Base-by-base conservation (phyloP, 2,797 vertebrate species). In the Micrastur ruficollis region DNA sequence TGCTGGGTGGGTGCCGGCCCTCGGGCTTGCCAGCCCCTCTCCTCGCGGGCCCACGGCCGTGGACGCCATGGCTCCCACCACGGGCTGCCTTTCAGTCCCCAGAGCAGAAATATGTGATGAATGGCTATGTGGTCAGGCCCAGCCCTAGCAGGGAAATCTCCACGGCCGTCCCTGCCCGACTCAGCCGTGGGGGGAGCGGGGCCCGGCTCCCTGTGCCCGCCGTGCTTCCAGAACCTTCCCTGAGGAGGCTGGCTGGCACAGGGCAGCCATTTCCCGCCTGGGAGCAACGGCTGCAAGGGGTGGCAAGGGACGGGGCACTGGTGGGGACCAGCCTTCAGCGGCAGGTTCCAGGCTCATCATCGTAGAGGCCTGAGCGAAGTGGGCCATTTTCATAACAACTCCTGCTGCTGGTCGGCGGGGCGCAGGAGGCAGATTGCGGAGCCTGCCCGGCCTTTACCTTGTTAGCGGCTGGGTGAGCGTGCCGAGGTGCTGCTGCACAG, bases 101-200 rank as follows among this genome's bases (percentile, higher is more conserved):
- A 2, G 53, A 5, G 32, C 32, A 44, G 50, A 52, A 85, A 42
- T 4, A 11, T 3, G 0, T 0, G 0, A 10, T 12, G 16, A 38
- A 40, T 38, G 5, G 4, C 34, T 42, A 2, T 19, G 38, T 3
- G 9, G 4, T 31, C 36, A 9, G 16, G 27, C 12, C n/a, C 16
- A 16, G 58, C 38, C 10, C 9, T 5, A 23, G 52, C 38, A 42
- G 58, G 16, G 61, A 13, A 9, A 8, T 13, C 44, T n/a, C 61
- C 38, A 11, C 2, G 8, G 55, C 15, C 13, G 8, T 21, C n/a
- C 38, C 65, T 46, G n/a, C 15, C 26, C 0, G 2, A 36, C 40
- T 36, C 5, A 6, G 59, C 40, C 25, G 22, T 5, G 3, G 25
- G 14, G 34, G 46, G 23, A 52, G 47, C 3, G 3, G 47, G 31